Evolutionary conservation across 2,888 invertebrate genomes (phyloP).

Genomic region (Tetragonula carbonaria): DNA sequence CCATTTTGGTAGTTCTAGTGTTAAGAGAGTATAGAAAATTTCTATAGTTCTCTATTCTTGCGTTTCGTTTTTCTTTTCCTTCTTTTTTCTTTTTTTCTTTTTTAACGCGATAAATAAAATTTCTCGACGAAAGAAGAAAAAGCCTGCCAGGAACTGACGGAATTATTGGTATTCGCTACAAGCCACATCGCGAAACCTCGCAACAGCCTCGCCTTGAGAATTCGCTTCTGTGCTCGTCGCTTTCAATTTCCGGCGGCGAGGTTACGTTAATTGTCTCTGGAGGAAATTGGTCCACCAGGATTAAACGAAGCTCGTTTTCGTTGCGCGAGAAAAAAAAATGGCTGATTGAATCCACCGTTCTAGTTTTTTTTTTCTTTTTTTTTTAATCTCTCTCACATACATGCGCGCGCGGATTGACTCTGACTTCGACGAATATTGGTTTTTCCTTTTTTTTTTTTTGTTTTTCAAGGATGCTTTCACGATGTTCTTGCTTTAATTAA

Average conservation of each 20-base stretch:
- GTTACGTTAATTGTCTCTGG: slow-evolving; percentile 39
- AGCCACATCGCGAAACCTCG: slow-evolving; percentile 8
- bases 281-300: slow-evolving; percentile 13
- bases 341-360: slow-evolving; percentile 16
- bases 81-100: too few species aligned
- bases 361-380: background rate
- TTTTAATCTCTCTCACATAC: too few species aligned
- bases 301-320: slow-evolving; percentile 30
- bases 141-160: background rate
- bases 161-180: slow-evolving; percentile 22
- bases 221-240: slow-evolving; percentile 27
- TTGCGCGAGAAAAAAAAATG: slow-evolving; percentile 4
- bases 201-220: slow-evolving; percentile 29
- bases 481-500: slow-evolving; percentile 6
- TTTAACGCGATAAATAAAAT: background rate
- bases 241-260: slow-evolving; percentile 34
- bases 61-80: too few species aligned
- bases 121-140: background rate
- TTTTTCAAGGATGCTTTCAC: background rate
- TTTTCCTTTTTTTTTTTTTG: too few species aligned
- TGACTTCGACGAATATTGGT: background rate
- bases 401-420: background rate
- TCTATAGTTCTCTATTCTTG: too few species aligned
- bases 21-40: too few species aligned
- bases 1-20: too few species aligned